phyloP scores from a whole-genome alignment of 2,797 vertebrate genomes.

The Sciurus vulgaris region DNA sequence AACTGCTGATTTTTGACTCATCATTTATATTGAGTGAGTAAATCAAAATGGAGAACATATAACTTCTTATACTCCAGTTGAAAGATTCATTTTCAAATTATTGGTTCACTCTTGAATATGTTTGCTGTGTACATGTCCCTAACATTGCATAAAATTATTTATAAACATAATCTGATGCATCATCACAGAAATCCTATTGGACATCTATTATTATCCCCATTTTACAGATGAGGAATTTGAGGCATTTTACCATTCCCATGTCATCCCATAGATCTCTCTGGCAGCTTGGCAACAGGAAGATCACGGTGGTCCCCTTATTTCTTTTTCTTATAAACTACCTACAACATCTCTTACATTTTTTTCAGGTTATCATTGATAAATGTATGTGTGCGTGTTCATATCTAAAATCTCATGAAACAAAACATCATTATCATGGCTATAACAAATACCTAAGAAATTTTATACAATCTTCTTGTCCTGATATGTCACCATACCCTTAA shows the following conservation, averaged over 20 bases:
- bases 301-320: not conserved
- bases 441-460: not conserved
- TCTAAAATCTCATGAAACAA: constrained; percentile 35
- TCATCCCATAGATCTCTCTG: not conserved
- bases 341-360: not conserved
- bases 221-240: not conserved
- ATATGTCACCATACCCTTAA: not conserved
- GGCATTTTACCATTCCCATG: not conserved
- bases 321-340: not conserved
- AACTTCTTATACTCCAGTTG: not conserved
- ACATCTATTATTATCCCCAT: not conserved
- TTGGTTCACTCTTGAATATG: not conserved
- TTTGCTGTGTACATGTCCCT: not conserved
- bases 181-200: not conserved
- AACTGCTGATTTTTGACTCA: not conserved
- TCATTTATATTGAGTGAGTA: constrained; percentile 4
- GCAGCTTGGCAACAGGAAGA: not conserved
- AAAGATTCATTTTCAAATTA: constrained; percentile 15
- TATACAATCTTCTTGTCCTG: not conserved
- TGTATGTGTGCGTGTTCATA: not conserved
- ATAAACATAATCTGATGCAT: not conserved
- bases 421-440: not conserved
- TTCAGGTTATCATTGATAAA: not conserved
- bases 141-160: not conserved
- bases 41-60: not conserved